phyloP scores from a whole-genome alignment of 2,113 vertebrate species.

The Potamarius usumacintae region DNA sequence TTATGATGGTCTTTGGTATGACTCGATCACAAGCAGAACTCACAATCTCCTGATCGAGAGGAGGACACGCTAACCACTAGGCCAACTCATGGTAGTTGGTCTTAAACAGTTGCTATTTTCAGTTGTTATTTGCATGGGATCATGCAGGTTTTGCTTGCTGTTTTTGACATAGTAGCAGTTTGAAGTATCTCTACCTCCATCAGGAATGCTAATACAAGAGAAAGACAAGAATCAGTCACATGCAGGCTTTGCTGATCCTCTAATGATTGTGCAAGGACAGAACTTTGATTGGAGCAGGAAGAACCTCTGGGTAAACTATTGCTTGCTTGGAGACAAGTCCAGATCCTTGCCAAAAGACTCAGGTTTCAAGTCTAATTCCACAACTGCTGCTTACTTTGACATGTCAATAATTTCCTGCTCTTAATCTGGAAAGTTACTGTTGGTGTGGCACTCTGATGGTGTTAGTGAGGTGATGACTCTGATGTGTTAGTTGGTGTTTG shows the following conservation, averaged over 20 bases:
- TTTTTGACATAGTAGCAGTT: constrained; percentile 46
- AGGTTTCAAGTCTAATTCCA: constrained; percentile 32
- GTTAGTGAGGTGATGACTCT: too few species aligned
- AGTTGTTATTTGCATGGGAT: constrained; percentile 15
- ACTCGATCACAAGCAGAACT: too few species aligned
- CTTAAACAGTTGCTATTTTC: constrained; percentile 4
- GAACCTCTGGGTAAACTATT: constrained; percentile 47
- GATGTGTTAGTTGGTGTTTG: too few species aligned
- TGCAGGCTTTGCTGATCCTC: constrained; percentile 16
- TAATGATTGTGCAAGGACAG: constrained; percentile 17
- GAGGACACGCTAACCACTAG: too few species aligned
- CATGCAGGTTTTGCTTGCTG: constrained; percentile 36
- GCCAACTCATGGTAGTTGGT: too few species aligned
- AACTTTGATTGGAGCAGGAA: constrained; percentile 34
- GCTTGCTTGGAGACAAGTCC: constrained; percentile 1
- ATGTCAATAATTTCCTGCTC: constrained; percentile 31
- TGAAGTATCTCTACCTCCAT: constrained; percentile 47
- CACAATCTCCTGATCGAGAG: too few species aligned
- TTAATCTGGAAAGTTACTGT: constrained; percentile 48
- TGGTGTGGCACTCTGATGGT: constrained; percentile 2
- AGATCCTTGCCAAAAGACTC: constrained; percentile 38
- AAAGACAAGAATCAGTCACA: constrained; percentile 32
- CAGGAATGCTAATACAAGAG: constrained; percentile 42
- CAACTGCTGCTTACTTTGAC: constrained; percentile 1
- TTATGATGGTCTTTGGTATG: too few species aligned